phyloP scores from a whole-genome alignment of 2,888 invertebrate genomes.

The Chelonus formosanus region DNA sequence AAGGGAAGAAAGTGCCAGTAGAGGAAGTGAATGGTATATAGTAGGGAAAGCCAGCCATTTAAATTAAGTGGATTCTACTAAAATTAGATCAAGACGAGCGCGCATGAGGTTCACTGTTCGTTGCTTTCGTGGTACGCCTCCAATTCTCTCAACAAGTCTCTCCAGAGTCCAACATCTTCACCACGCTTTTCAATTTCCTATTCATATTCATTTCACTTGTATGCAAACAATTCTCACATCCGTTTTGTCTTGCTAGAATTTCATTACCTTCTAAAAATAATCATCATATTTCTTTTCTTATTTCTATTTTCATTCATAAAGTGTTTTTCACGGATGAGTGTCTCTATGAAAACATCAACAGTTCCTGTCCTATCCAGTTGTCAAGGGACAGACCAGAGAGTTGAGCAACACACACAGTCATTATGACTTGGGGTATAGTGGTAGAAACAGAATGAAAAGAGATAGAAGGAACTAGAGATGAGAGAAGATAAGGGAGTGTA shows the following conservation, averaged over 20 bases:
- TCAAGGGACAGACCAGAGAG: background rate
- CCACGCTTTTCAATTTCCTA: slow-evolving; percentile 7
- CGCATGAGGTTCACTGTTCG: slow-evolving; percentile 16
- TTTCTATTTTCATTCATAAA: background rate
- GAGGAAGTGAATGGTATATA: slow-evolving; percentile 28
- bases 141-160: slow-evolving; percentile 16
- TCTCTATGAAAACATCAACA: slow-evolving; percentile 1
- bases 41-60: slow-evolving; percentile 49
- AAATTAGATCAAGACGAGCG: slow-evolving; percentile 54
- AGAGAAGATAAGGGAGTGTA: slow-evolving; percentile 10
- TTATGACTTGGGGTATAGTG: background rate
- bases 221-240: slow-evolving; percentile 5
- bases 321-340: no score
- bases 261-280: no score
- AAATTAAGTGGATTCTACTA: slow-evolving; percentile 60
- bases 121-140: slow-evolving; percentile 15
- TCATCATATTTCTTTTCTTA: background rate
- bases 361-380: background rate
- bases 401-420: background rate
- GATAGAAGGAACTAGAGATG: slow-evolving; percentile 1
- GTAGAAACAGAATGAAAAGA: background rate
- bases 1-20: slow-evolving; percentile 25
- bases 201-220: slow-evolving; percentile 14
- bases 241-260: no score
- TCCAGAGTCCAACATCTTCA: slow-evolving; percentile 19